Evolutionary conservation across 2,888 invertebrate species (phyloP).

Genomic region (Aphodius granarius): DNA sequence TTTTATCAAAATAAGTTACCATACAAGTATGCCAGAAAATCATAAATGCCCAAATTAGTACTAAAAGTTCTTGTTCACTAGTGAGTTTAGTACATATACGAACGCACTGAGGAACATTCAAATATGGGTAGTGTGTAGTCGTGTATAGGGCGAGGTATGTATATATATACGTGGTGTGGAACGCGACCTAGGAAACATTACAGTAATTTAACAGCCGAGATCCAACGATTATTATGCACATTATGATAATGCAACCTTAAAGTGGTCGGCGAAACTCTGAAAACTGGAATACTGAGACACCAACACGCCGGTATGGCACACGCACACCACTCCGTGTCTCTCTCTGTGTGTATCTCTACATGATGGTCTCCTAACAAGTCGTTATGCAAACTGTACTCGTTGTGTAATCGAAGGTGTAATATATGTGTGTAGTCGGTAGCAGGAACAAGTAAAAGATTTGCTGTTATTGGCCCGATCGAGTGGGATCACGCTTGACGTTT

Average conservation of each 20-base stretch:
- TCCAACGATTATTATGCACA: constrained; percentile 23
- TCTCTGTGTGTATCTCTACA: neutral
- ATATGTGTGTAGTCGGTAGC: neutral
- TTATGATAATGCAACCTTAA: constrained; percentile 23
- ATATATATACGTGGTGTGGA: neutral
- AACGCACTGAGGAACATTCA: neutral
- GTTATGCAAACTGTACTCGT: neutral
- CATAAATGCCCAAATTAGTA: too few species aligned
- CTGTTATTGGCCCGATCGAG: neutral
- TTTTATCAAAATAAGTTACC: too few species aligned
- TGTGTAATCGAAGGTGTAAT: neutral
- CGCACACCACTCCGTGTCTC: neutral
- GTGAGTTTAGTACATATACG: too few species aligned
- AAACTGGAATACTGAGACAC: neutral
- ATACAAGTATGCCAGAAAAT: too few species aligned
- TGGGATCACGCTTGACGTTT: neutral
- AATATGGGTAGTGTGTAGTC: neutral
- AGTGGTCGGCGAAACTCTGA: constrained; percentile 14
- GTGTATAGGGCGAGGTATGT: neutral
- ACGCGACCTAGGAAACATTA: constrained; percentile 14
- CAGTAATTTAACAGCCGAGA: constrained; percentile 21
- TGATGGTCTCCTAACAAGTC: neutral
- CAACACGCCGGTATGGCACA: neutral
- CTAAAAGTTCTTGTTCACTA: too few species aligned
- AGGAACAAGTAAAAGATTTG: neutral